Conservation (phyloP, 30 jellyfish, hydroid and myxozoan species). For the Pseudorhiza aurosa region DNA sequence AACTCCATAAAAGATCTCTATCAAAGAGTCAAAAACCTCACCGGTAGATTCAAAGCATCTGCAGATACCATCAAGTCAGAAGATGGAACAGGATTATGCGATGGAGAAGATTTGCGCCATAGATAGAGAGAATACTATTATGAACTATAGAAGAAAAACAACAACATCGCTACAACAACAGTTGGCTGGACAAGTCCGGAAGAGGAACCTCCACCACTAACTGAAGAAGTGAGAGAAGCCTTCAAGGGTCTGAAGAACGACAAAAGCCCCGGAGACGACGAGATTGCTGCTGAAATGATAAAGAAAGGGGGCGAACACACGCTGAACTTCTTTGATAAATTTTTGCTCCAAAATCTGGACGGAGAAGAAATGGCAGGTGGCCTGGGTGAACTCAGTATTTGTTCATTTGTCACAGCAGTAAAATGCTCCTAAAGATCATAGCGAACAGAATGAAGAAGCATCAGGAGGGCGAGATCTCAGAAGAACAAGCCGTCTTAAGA, state of each 20-base stretch:
- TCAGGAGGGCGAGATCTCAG: conserved; percentile 11
- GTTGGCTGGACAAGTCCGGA: too few relatives aligned
- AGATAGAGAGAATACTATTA: background rate
- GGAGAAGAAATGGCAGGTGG: conserved; percentile 19
- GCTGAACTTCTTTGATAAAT: background rate
- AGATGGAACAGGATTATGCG: background rate
- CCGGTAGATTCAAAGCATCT: background rate
- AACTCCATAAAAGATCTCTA: background rate
- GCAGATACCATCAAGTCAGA: background rate
- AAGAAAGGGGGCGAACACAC: conserved; percentile 9
- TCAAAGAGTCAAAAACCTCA: background rate
- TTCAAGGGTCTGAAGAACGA: conserved; percentile 14
- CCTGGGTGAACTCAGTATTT: conserved; percentile 32
- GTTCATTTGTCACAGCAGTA: conserved; percentile 47
- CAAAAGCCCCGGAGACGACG: too few relatives aligned
- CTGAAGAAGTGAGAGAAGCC: conserved; percentile 22
- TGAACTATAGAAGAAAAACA: too few relatives aligned
- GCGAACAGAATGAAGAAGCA: too few relatives aligned
- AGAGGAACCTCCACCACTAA: conserved; percentile 20
- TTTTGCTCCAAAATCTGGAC: conserved; percentile 29
- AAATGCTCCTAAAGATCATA: conserved; percentile 29
- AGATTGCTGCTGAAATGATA: conserved; percentile 9
- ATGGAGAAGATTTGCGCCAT: background rate
- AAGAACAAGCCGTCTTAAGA: conserved; percentile 39
- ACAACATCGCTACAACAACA: too few relatives aligned